Evolutionary conservation across 2,888 invertebrate genomes (phyloP).

Genomic region (Lasioglossum calceatum): DNA sequence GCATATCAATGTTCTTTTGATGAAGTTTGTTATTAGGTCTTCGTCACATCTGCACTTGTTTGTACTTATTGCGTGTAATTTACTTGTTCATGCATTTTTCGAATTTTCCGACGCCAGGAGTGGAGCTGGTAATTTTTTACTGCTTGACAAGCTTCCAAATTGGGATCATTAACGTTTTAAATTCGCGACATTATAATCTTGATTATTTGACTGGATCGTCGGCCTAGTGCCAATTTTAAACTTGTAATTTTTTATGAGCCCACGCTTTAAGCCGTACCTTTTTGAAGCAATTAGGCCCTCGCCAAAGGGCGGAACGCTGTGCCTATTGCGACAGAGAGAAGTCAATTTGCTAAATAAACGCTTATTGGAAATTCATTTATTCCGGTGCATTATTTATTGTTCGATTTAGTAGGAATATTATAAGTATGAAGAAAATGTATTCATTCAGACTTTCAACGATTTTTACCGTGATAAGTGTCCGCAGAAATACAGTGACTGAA

Average conservation of each 20-base stretch:
- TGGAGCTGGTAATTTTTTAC: neutral
- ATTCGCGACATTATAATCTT: neutral
- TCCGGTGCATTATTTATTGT: neutral
- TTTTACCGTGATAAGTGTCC: no score
- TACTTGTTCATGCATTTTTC: neutral
- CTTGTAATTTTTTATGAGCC: neutral
- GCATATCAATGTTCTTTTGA: neutral
- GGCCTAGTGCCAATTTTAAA: slow-evolving; percentile 4
- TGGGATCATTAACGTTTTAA: neutral
- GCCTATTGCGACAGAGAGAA: neutral
- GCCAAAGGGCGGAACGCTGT: neutral
- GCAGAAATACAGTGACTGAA: no score
- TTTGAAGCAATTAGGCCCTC: neutral
- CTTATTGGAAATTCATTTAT: neutral
- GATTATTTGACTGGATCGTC: neutral
- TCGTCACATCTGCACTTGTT: no score
- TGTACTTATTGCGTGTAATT: neutral
- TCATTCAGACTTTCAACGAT: no score
- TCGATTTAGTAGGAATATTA: no score
- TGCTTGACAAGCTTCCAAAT: slow-evolving; percentile 7
- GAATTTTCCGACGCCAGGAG: neutral
- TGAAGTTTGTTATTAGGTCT: no score
- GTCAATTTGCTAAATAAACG: neutral
- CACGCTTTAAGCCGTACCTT: neutral
- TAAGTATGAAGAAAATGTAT: no score